Evolutionary conservation across 1,140 invertebrate species (phyloP).

Genomic region (Drosophila cardini): DNA sequence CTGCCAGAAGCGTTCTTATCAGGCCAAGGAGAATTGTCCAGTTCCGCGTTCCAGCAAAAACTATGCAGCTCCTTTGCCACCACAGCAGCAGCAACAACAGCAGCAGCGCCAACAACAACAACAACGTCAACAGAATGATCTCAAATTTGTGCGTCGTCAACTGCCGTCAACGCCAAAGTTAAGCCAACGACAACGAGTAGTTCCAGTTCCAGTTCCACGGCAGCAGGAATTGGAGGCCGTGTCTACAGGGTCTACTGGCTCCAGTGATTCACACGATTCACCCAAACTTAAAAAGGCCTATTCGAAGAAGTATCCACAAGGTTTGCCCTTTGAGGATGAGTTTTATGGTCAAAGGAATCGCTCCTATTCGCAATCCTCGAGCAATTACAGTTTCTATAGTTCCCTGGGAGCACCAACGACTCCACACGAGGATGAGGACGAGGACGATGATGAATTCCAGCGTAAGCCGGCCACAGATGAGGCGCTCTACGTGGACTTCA

Average conservation of each 20-base stretch:
- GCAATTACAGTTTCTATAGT: conserved; percentile 83
- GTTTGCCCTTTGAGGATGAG: conserved; percentile 83
- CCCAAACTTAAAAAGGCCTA: conserved; percentile 79
- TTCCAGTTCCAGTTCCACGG: conserved; percentile 8
- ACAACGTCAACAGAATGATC: conserved; percentile 68
- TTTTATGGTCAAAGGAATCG: conserved; percentile 77
- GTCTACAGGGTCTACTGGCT: conserved; percentile 59
- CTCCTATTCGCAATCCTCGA: conserved; percentile 82
- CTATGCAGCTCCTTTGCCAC: conserved; percentile 76
- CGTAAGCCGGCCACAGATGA: conserved; percentile 82
- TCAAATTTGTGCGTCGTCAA: conserved; percentile 65
- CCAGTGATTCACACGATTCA: conserved; percentile 78
- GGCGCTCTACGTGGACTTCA: conserved; percentile 83
- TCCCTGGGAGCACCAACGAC: conserved; percentile 66
- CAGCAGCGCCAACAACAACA: conserved; percentile 13
- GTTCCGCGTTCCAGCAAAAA: conserved; percentile 68
- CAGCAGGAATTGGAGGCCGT: conserved; percentile 15
- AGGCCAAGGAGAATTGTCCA: conserved; percentile 79
- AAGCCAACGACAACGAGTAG: conserved; percentile 55
- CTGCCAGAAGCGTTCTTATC: conserved; percentile 79
- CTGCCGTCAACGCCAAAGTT: conserved; percentile 68
- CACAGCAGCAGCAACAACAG: conserved; percentile 40
- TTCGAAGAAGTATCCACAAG: conserved; percentile 82
- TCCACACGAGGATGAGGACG: conserved; percentile 57
- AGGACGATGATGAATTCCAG: conserved; percentile 81